Base-by-base conservation (phyloP, 2,797 vertebrate species). In the Fistularia tabacaria region DNA sequence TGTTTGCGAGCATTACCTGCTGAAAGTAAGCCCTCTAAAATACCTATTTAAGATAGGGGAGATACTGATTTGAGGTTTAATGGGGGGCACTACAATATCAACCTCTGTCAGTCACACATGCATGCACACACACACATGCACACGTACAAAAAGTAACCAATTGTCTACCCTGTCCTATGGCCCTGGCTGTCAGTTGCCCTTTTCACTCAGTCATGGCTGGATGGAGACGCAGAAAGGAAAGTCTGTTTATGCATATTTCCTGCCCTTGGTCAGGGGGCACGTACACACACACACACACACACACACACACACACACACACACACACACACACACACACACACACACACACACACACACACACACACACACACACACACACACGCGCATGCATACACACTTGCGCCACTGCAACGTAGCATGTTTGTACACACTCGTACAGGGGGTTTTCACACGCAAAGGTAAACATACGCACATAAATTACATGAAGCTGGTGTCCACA, bases 31-130 rank as follows among this genome's bases (percentile, higher is more conserved):
- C 80, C 72, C 57, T 53, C 71, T 65, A 78, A 80, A 87, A 87
- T 80, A 73, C 78, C 79, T 87, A 87, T 88, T 88, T 88, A 85
- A 88, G 83, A 82, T 72, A 46, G 67, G 85, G 82, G 89, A 85
- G 81, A 88, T 25, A 25, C 25, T 25, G 25, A 25, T 25, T n/a
- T 25, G 25, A 25, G 25, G 88, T 85, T 85, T 63, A 67, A 78
- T 66, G 69, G 80, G 70, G 68, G 53, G 53, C 67, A 72, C 79
- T 66, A 82, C 88, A 90, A 85, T 83, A 77, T 85, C 70, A 85
- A 59, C 43, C 52, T 25, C 25, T 25, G 25, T 25, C 25, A 25
- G 25, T 25, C 45, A 47, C 62, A 69, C 65, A 52, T 14, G 7
- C 37, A 12, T 46, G 38, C 59, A 37, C 57, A 60, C 71, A 43